Conservation (phyloP, 2,888 invertebrate species). For the Drosophila monieri region DNA sequence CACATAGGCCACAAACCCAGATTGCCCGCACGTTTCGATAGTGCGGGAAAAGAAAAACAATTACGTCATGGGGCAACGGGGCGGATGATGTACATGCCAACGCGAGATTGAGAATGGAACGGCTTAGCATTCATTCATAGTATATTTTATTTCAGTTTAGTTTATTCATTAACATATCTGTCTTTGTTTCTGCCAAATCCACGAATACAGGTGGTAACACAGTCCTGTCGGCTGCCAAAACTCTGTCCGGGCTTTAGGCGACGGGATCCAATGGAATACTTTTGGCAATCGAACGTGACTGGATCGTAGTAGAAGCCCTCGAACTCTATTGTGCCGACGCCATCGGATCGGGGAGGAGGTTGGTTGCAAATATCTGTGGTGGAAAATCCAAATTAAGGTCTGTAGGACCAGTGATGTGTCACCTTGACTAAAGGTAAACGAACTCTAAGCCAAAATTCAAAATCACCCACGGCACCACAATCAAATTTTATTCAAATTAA, state of each 20-base stretch:
- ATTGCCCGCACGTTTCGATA: slow-evolving; percentile 36
- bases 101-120: slow-evolving; percentile 30
- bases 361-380: slow-evolving; percentile 75
- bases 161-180: slow-evolving; percentile 65
- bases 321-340: slow-evolving; percentile 81
- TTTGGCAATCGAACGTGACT: slow-evolving; percentile 73
- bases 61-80: slow-evolving; percentile 63
- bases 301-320: slow-evolving; percentile 81
- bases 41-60: slow-evolving; percentile 33
- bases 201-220: slow-evolving; percentile 78
- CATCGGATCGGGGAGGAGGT: slow-evolving; percentile 80
- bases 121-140: not conserved
- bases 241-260: slow-evolving; percentile 80
- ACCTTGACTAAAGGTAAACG: slow-evolving; percentile 1
- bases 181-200: slow-evolving; percentile 76
- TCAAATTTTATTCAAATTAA: not conserved
- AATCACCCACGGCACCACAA: not conserved
- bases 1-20: slow-evolving; percentile 30
- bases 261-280: slow-evolving; percentile 80
- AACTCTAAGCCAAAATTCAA: not conserved
- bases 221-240: slow-evolving; percentile 79
- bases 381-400: not conserved
- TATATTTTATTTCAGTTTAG: slow-evolving; percentile 12
- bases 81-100: slow-evolving; percentile 21
- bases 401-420: not conserved